A percentile compares a stretch with the other conserved stretches of the same genome.
phyloP scores from a whole-genome alignment of 2,888 invertebrate species.

The Cosmorhoe ocellata region DNA sequence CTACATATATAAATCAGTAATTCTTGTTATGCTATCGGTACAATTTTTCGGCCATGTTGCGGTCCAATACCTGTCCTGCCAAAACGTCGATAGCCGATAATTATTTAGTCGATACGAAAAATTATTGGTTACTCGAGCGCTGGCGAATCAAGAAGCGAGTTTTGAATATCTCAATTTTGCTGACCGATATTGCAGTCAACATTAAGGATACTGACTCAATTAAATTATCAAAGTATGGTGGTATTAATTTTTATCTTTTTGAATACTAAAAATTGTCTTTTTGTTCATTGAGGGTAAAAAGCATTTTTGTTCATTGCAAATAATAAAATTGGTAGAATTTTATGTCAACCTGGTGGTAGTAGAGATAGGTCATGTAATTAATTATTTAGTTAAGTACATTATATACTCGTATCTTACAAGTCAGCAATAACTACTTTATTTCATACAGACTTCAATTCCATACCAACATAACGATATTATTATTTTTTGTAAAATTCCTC shows the following conservation, averaged over 20 bases:
- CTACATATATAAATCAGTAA: too few species aligned
- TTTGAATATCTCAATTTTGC: slow-evolving; percentile 71
- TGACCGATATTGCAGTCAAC: slow-evolving; percentile 27
- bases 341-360: too few species aligned
- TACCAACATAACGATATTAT: not conserved
- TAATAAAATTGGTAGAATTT: too few species aligned
- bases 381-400: too few species aligned
- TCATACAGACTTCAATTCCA: not conserved
- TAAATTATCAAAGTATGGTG: not conserved
- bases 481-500: not conserved
- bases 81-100: slow-evolving; percentile 73
- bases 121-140: slow-evolving; percentile 63
- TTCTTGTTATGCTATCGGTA: slow-evolving; percentile 52
- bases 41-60: slow-evolving; percentile 58
- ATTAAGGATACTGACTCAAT: slow-evolving; percentile 3
- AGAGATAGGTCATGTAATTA: too few species aligned
- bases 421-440: too few species aligned
- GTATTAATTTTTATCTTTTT: too few species aligned
- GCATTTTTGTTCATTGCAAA: too few species aligned
- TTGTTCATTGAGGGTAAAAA: too few species aligned
- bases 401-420: too few species aligned
- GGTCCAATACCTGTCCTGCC: slow-evolving; percentile 63
- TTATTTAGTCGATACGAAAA: slow-evolving; percentile 75
- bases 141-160: slow-evolving; percentile 58
- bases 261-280: too few species aligned